A percentile compares a stretch with the other conserved stretches of the same genome.
These are phyloP conservation scores for Varanus salvator DNA, from an alignment of 2,113 vertebrate genomes.

Conservation along the genomic window DNA sequence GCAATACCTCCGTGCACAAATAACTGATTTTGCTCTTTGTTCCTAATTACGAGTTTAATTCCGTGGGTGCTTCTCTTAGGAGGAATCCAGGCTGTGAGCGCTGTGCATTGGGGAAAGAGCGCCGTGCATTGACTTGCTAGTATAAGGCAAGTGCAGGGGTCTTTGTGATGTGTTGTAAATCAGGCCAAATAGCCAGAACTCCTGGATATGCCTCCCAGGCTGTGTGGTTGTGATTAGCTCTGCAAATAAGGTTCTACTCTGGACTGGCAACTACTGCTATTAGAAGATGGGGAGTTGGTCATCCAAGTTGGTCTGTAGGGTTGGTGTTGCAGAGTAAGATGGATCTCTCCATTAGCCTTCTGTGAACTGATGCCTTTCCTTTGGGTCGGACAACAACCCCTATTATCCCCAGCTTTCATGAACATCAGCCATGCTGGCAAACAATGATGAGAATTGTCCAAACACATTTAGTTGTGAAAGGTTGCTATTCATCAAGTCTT, in stretches of 20 bases:
- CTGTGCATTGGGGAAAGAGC: not conserved
- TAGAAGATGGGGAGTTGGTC: not conserved
- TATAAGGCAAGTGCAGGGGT: not conserved
- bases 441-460: no score
- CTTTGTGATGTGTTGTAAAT: not conserved
- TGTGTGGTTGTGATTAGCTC: not conserved
- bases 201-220: not conserved
- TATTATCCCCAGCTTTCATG: not conserved
- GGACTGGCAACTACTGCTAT: not conserved
- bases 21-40: conserved; percentile 7
- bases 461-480: no score
- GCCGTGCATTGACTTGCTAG: not conserved
- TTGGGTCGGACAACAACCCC: not conserved
- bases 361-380: not conserved
- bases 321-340: no score
- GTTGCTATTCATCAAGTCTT: not conserved
- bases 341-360: not conserved
- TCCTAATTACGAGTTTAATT: rapidly evolving
- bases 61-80: not conserved
- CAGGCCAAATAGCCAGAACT: not conserved
- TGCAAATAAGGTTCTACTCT: not conserved
- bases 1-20: conserved; percentile 5
- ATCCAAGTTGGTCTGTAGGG: not conserved
- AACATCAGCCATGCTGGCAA: no score
- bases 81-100: not conserved